Evolutionary conservation across 2,113 vertebrate species (phyloP), one percentile per base, ranked within the genome.

Genomic region (Glareola pratincola): DNA sequence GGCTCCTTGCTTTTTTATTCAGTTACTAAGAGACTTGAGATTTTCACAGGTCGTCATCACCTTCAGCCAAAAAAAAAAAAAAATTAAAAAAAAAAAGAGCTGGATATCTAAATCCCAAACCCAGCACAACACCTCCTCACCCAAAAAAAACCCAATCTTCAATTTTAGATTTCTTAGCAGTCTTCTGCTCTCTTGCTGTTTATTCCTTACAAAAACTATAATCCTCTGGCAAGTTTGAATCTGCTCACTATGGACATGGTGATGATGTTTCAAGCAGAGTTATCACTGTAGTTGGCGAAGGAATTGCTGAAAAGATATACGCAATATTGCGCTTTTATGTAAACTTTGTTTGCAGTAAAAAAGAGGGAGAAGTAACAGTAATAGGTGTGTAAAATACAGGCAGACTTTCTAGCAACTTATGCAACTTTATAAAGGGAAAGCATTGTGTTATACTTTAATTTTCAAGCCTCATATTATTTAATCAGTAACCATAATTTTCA

Each of bases 391-490:
- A 91, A 94, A 91, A 83, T 53, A 43, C 14, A 81, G 63, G 37
- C 32, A 90, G 59, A 75, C 60, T 95, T 77, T 90, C 66, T 67
- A 91, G 66, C 47, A 92, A 77, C 56, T 92, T 88, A 67, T 8
- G 41, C 56, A 90, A 78, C 56, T 92, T 93, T 79, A 63, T 81
- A 77, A 89, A 95, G 51, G 36, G 43, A 13, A 95, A 94, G 34
- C 56, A 90, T 92, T 89, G n/a, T 91, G 68, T 76, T 91, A 81
- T 56, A 66, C 60, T 85, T 97, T 93, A 93, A 97, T 93, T 95
- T 96, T 95, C 90, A 95, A 92, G 63, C 57, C 71, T 96, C 66
- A 54, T 88, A 87, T 93, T 97, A 97, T 94, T 95, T 95, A 97
- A 97, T 97, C 94, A 95, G 89, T 75, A 93, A 84, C 80, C 79